These are phyloP conservation scores for Microcebus griseorufus DNA, from an alignment of 2,113 vertebrate species.

Conservation along the genomic window DNA sequence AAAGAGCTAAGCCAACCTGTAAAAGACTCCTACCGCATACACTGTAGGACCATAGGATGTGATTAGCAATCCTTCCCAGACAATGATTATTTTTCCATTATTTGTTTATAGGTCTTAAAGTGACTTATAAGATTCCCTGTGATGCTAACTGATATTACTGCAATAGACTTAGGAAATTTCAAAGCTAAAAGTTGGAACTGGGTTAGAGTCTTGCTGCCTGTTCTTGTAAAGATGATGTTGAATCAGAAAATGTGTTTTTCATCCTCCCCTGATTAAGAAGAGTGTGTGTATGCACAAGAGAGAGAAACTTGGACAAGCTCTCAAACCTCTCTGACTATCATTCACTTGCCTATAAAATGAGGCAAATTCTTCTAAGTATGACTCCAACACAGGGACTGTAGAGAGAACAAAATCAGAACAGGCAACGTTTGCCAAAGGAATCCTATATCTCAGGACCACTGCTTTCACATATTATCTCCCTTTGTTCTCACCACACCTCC, in stretches of 20 bases:
- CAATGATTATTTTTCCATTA: neutral
- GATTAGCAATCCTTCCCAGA: neutral
- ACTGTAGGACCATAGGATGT: neutral
- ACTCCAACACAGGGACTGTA: accelerated
- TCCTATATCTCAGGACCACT: neutral
- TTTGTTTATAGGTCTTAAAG: neutral
- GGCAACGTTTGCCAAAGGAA: neutral
- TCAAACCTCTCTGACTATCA: neutral
- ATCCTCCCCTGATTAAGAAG: neutral
- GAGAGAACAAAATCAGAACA: neutral
- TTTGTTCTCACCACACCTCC: neutral
- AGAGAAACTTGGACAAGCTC: neutral
- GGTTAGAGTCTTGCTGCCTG: neutral
- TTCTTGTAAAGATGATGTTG: neutral
- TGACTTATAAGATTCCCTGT: neutral
- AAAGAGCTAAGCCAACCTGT: neutral
- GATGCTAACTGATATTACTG: accelerated
- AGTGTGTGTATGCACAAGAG: no score
- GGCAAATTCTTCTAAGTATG: neutral
- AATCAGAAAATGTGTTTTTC: neutral
- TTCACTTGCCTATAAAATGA: neutral
- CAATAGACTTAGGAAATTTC: neutral
- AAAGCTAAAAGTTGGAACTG: neutral
- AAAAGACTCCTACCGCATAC: neutral
- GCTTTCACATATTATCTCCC: neutral